Percentiles rank a stretch among this genome's conserved stretches.
Conservation (phyloP, 2,113 vertebrate genomes). For the Panthera leo region DNA sequence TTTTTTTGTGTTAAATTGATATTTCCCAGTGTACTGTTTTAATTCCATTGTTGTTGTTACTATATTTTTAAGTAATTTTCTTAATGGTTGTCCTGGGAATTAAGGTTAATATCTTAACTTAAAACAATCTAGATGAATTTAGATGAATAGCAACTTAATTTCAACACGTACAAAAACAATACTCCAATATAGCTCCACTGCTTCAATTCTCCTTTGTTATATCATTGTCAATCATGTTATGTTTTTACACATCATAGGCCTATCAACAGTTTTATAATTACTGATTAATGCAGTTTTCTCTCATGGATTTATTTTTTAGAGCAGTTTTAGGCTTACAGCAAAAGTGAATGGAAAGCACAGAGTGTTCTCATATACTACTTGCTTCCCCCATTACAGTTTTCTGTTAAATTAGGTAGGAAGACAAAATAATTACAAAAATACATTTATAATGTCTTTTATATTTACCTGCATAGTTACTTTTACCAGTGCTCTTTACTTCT, state of each 20-base stretch:
- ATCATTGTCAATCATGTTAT: not conserved
- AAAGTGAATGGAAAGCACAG: not conserved
- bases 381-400: not conserved
- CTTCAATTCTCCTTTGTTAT: not conserved
- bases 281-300: not conserved
- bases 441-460: not conserved
- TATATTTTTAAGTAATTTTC: not conserved
- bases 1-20: not conserved
- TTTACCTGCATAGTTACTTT: not conserved
- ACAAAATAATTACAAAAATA: not conserved
- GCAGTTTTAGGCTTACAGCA: not conserved
- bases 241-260: not conserved
- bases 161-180: not conserved
- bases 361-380: not conserved
- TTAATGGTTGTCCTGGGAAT: not conserved
- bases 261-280: not conserved
- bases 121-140: not conserved
- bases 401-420: constrained; percentile 38
- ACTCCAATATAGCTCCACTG: not conserved
- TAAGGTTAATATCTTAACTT: constrained; percentile 7
- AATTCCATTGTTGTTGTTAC: not conserved
- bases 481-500: not conserved
- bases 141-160: not conserved
- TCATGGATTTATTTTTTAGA: not conserved
- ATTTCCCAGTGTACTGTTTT: not conserved